Conservation (phyloP, 1,140 invertebrate species). For the Rhagoletis zephyria region DNA sequence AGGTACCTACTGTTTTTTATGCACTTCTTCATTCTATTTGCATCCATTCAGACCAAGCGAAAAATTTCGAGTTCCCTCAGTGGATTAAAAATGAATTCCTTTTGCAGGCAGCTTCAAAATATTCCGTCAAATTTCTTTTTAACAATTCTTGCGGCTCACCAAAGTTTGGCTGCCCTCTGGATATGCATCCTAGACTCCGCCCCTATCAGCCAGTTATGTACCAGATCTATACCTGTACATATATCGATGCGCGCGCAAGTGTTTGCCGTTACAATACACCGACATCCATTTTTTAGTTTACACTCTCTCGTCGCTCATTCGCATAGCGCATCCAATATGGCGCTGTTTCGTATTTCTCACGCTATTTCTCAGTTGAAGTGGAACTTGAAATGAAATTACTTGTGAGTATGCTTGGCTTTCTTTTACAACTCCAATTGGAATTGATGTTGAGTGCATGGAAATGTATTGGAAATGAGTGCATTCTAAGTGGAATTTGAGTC, state of each 20-base stretch:
- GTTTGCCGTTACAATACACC: not conserved
- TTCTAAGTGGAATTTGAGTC: not conserved
- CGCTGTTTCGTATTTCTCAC: not conserved
- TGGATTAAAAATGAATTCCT: not conserved
- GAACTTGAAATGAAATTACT: not conserved
- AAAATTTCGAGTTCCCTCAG: too few relatives aligned
- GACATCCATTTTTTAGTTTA: not conserved
- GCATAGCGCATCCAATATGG: constrained; percentile 14
- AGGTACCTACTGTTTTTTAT: too few relatives aligned
- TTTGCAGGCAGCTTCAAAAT: not conserved
- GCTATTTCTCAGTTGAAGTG: not conserved
- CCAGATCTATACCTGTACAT: not conserved
- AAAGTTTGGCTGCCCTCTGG: not conserved
- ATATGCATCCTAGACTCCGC: not conserved
- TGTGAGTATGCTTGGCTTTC: not conserved
- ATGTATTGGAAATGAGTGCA: not conserved
- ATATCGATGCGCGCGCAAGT: not conserved
- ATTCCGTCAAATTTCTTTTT: not conserved
- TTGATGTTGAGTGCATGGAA: constrained; percentile 1
- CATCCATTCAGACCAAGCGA: too few relatives aligned
- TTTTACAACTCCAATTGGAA: not conserved
- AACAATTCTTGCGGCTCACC: not conserved
- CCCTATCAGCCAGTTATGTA: not conserved
- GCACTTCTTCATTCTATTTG: too few relatives aligned
- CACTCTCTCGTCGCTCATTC: not conserved